Evolutionary conservation across 2,888 invertebrate species (phyloP).

Genomic region (Cheilosia urbana): DNA sequence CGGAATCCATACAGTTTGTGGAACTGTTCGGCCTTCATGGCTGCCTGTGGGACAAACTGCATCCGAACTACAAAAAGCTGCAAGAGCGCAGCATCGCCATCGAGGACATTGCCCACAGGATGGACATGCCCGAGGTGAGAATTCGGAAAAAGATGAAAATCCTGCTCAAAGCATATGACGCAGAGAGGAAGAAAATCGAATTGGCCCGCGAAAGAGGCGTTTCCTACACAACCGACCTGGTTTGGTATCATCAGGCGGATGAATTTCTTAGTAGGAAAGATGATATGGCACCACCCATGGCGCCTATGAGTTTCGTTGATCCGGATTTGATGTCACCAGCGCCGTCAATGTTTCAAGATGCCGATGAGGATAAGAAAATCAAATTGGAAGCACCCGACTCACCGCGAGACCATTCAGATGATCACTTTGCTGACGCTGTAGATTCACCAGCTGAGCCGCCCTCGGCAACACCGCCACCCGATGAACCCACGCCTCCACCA

Average conservation of each 20-base stretch:
- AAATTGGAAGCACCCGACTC: conserved; percentile 56
- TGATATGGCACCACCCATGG: not conserved
- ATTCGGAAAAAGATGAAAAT: conserved; percentile 75
- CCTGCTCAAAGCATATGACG: conserved; percentile 64
- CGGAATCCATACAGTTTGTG: conserved; percentile 76
- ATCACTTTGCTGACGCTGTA: conserved; percentile 39
- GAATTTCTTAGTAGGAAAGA: conserved; percentile 34
- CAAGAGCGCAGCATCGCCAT: conserved; percentile 42
- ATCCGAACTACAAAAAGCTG: conserved; percentile 42
- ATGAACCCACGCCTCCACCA: not conserved
- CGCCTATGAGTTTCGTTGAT: conserved; percentile 68
- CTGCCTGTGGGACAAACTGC: conserved; percentile 59
- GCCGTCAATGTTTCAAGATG: conserved; percentile 48
- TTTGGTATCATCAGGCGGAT: conserved; percentile 75
- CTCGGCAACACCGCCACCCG: conserved; percentile 52
- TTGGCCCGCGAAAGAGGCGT: conserved; percentile 16
- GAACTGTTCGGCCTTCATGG: conserved; percentile 68
- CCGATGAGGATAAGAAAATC: conserved; percentile 32
- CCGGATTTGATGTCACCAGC: conserved; percentile 72
- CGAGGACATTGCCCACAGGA: conserved; percentile 72
- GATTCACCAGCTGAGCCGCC: conserved; percentile 20
- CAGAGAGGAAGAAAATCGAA: conserved; percentile 70
- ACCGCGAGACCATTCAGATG: conserved; percentile 9
- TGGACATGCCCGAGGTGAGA: conserved; percentile 71
- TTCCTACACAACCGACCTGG: conserved; percentile 67